Evolutionary conservation across 2,888 invertebrate species (phyloP).

Genomic region (Parnassius mnemosyne): DNA sequence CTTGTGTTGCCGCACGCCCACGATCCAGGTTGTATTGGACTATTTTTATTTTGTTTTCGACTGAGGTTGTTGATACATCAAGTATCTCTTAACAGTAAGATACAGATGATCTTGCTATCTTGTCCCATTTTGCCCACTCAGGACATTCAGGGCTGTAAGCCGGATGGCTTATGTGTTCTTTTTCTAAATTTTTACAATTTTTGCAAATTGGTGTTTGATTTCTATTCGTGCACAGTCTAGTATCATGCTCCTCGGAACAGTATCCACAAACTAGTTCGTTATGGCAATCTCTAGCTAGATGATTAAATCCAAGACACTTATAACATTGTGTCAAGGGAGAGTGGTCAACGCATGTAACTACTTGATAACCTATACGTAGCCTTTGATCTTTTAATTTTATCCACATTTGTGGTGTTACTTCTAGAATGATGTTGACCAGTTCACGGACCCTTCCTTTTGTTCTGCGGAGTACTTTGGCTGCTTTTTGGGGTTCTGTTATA

Average conservation of each 20-base stretch:
- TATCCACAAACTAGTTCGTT: too few relatives aligned
- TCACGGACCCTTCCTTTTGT: too few relatives aligned
- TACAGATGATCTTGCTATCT: neutral
- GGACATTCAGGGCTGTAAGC: neutral
- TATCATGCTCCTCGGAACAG: too few relatives aligned
- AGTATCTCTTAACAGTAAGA: neutral
- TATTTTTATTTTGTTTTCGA: too few relatives aligned
- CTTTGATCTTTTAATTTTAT: too few relatives aligned
- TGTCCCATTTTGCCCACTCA: neutral
- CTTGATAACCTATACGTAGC: neutral
- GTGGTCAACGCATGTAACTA: neutral
- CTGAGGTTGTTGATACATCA: too few relatives aligned
- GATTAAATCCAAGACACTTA: neutral
- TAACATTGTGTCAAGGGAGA: neutral
- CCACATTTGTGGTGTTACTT: too few relatives aligned
- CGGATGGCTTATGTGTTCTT: neutral
- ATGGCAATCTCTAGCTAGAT: too few relatives aligned
- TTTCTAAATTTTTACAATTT: neutral
- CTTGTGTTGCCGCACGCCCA: neutral
- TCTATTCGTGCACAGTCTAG: neutral
- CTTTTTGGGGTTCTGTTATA: too few relatives aligned
- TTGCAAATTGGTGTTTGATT: neutral
- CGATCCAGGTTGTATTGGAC: neutral
- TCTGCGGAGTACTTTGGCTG: too few relatives aligned
- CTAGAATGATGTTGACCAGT: too few relatives aligned